Base-by-base conservation (phyloP, 2,797 vertebrate genomes). In the Kryptolebias ocellatus region DNA sequence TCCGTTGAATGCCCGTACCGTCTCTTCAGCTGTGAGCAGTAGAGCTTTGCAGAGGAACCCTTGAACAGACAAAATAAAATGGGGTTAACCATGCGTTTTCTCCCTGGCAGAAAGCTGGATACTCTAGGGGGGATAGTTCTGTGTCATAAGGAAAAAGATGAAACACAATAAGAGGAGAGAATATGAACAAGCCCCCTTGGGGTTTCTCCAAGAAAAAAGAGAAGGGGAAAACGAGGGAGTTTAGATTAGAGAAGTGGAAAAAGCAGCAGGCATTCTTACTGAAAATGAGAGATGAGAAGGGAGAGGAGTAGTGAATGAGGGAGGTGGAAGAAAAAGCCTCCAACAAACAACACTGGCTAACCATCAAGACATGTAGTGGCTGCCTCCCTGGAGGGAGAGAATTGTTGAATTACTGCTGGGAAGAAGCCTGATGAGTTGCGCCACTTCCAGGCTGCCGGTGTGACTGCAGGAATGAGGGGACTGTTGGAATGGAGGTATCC, bases 81-180 rank as follows among this genome's bases (percentile, higher is more conserved):
- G 85, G 89, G 91, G 91, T 91, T 92, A 93, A 92, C 91, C 87
- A 91, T 92, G 90, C 90, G 70, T 89, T 88, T 84, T 87, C 83
- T 89, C 83, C 84, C 77, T 65, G 70, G 78, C 84, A 85, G 89
- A 85, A 87, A 78, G 81, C 87, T 81, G 76, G 81, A 85, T 85
- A 82, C 87, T 89, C 90, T 69, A 42, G 84, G 37, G 87, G 89
- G 85, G 78, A 78, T 73, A 83, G 83, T 87, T 88, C 76, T 89
- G 80, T 89, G 90, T 91, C 87, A 89, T 87, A 84, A 87, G 82
- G 78, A 83, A 89, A 85, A 51, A 79, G 81, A 87, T 88, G 87
- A 89, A 90, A 85, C 81, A 90, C 89, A 93, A 88, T 90, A 85
- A 91, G 81, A 85, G 74, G 78, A 77, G 74, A 86, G 90, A 91